phyloP scores from a whole-genome alignment of 2,797 vertebrate species.

The Rhabdophis nuchalis region DNA sequence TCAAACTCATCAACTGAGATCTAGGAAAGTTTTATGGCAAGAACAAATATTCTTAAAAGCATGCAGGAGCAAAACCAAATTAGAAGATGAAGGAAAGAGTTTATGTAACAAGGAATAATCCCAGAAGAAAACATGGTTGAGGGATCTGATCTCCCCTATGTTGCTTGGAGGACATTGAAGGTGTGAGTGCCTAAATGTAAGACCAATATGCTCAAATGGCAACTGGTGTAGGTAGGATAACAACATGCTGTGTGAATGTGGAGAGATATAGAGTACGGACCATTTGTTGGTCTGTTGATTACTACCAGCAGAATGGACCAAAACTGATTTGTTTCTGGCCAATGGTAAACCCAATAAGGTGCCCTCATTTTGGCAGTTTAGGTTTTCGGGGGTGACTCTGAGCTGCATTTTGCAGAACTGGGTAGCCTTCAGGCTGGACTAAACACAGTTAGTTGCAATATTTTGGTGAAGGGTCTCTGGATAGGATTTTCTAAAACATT shows the following conservation, averaged over 20 bases:
- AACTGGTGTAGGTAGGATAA: neutral
- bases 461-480: neutral
- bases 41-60: neutral
- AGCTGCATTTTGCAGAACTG: neutral
- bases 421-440: neutral
- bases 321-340: neutral
- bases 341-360: neutral
- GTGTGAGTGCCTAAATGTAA: neutral
- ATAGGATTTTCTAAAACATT: neutral
- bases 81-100: neutral
- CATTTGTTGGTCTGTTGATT: neutral
- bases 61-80: neutral
- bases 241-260: neutral
- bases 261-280: neutral
- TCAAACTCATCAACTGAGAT: neutral
- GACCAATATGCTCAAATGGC: neutral
- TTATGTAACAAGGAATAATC: neutral
- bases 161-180: neutral
- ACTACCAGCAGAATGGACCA: neutral
- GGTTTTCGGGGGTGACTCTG: neutral
- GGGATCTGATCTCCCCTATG: neutral
- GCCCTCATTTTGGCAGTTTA: neutral
- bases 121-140: neutral
- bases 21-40: neutral
- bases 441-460: neutral